Conservation (phyloP, 2,888 invertebrate species). For the Brachyopa scutellaris region DNA sequence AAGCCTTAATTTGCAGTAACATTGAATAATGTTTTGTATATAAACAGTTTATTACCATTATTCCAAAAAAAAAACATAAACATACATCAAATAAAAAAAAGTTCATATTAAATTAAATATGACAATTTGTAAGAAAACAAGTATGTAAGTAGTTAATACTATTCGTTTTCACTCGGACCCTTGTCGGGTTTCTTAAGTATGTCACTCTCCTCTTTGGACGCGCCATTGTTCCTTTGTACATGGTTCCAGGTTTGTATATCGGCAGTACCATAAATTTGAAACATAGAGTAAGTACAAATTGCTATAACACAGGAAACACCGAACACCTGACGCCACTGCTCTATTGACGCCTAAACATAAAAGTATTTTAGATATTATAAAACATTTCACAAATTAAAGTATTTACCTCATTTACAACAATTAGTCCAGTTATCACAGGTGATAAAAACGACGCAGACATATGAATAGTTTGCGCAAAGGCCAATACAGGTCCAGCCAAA, state of each 20-base stretch:
- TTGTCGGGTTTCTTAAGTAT: conserved; percentile 73
- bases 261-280: conserved; percentile 87
- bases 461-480: conserved; percentile 90
- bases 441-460: conserved; percentile 89
- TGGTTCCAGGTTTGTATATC: conserved; percentile 83
- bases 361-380: neutral
- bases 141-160: conserved; percentile 39
- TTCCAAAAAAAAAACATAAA: conserved; percentile 13
- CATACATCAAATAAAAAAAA: conserved; percentile 44
- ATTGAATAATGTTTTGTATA: conserved; percentile 8
- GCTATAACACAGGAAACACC: conserved; percentile 85
- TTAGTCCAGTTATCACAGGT: conserved; percentile 85
- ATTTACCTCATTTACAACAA: conserved; percentile 84
- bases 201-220: conserved; percentile 74
- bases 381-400: neutral
- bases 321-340: conserved; percentile 87
- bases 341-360: conserved; percentile 78
- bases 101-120: conserved; percentile 25
- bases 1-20: neutral
- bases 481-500: conserved; percentile 88
- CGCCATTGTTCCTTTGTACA: conserved; percentile 45
- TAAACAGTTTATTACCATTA: conserved; percentile 22
- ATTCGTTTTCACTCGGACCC: conserved; percentile 59
- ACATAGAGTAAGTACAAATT: conserved; percentile 85
- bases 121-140: conserved; percentile 27